These are phyloP conservation scores for Notarius quadriscutis DNA, from an alignment of 2,113 vertebrate genomes.

Conservation along the genomic window DNA sequence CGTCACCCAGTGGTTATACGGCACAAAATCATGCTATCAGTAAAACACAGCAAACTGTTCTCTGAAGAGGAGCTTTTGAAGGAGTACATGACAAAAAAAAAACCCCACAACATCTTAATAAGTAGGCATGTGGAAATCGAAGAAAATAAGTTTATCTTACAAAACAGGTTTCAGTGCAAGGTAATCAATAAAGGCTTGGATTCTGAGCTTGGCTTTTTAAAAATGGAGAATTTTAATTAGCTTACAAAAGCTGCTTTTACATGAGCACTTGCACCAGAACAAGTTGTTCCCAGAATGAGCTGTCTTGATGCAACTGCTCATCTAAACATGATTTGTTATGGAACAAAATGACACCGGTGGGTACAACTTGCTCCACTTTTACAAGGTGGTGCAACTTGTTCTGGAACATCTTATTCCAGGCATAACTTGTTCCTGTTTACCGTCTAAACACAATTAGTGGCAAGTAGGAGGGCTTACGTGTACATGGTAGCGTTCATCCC, in stretches of 20 bases:
- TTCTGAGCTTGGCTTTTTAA: background rate
- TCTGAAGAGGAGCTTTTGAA: background rate
- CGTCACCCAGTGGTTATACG: background rate
- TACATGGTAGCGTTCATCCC: too few relatives aligned
- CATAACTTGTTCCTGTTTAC: too few relatives aligned
- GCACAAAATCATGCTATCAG: background rate
- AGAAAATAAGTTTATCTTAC: background rate
- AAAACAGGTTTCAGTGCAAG: background rate
- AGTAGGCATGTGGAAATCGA: background rate
- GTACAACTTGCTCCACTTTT: too few relatives aligned
- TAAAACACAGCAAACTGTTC: constrained; percentile 7
- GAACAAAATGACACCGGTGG: too few relatives aligned
- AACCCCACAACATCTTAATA: background rate
- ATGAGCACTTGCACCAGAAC: too few relatives aligned
- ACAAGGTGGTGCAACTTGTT: too few relatives aligned
- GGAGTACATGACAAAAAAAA: background rate
- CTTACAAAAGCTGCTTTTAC: background rate
- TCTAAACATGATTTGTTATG: too few relatives aligned
- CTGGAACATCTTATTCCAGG: too few relatives aligned
- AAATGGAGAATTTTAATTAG: background rate
- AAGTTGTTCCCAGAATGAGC: too few relatives aligned
- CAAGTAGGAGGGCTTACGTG: too few relatives aligned
- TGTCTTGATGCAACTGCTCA: too few relatives aligned
- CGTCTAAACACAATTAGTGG: too few relatives aligned
- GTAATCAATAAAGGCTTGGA: background rate